Percentiles rank a stretch among this genome's conserved stretches.
Conservation (phyloP, 2,113 vertebrate species). For the Melanotaenia duboulayi region DNA sequence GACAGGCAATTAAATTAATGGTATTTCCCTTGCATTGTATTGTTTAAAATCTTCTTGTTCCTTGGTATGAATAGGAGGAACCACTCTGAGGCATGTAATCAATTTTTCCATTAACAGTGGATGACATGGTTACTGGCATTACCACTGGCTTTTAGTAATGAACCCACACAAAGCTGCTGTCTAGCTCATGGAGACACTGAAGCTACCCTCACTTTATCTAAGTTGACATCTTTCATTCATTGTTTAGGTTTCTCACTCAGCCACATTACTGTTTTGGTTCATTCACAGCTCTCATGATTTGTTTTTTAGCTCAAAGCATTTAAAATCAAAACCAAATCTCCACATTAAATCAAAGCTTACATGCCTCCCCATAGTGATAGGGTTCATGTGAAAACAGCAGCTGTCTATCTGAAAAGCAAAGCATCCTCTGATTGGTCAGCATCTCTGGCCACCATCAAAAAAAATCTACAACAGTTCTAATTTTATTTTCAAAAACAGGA, state of each 20-base stretch:
- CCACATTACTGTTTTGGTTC: not conserved
- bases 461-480: too few relatives aligned
- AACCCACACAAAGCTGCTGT: conserved; percentile 1
- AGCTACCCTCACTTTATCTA: not conserved
- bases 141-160: conserved; percentile 4
- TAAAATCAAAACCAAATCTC: not conserved
- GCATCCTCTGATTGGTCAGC: too few relatives aligned
- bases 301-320: not conserved
- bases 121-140: not conserved
- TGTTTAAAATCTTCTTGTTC: conserved; percentile 6
- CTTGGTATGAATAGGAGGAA: not conserved
- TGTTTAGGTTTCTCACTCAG: not conserved
- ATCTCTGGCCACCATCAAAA: too few relatives aligned
- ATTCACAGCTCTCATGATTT: too few relatives aligned
- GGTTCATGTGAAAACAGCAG: too few relatives aligned
- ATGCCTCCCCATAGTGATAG: not conserved
- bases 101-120: not conserved
- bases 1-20: not conserved
- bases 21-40: not conserved
- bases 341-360: not conserved
- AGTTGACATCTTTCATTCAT: not conserved
- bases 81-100: conserved; percentile 5
- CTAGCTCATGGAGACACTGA: not conserved
- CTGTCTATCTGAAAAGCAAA: too few relatives aligned
- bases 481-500: too few relatives aligned